phyloP scores from a whole-genome alignment of 2,797 vertebrate species.

The Danionella dracula region DNA sequence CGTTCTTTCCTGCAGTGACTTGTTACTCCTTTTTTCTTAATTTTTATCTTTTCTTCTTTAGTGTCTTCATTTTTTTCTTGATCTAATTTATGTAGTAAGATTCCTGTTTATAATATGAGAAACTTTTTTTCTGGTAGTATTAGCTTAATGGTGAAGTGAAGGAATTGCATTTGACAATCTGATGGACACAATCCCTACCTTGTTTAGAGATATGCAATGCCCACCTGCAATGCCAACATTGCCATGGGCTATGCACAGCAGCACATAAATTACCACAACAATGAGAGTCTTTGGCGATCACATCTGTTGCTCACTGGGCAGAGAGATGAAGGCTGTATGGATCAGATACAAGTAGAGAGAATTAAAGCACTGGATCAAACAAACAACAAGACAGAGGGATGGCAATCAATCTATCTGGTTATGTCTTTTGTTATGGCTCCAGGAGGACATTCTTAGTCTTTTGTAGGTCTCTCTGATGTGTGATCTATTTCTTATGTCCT shows the following conservation, averaged over 20 bases:
- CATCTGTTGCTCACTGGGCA: background rate
- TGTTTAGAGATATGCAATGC: conserved; percentile 5
- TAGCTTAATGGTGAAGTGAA: conserved; percentile 1
- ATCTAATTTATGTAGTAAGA: background rate
- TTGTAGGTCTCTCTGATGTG: conserved; percentile 12
- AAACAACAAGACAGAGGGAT: background rate
- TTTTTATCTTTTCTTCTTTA: background rate
- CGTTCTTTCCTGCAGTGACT: conserved; percentile 1
- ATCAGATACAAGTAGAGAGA: conserved; percentile 5
- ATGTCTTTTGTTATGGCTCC: background rate
- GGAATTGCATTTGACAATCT: background rate
- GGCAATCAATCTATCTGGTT: conserved; percentile 8
- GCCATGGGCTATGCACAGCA: conserved; percentile 9
- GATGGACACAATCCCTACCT: background rate
- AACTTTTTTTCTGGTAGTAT: background rate
- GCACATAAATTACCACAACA: conserved; percentile 26
- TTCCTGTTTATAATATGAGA: too few species aligned
- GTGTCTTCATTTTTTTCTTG: background rate
- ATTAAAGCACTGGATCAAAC: conserved; percentile 16
- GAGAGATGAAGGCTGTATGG: conserved; percentile 3
- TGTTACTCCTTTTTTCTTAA: background rate
- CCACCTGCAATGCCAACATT: background rate
- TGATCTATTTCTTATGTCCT: background rate
- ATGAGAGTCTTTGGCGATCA: conserved; percentile 1
- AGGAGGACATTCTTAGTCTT: background rate